Percentiles rank a stretch among this genome's conserved stretches.
phyloP scores from a whole-genome alignment of 1,140 invertebrate genomes.

The Aphis gossypii region DNA sequence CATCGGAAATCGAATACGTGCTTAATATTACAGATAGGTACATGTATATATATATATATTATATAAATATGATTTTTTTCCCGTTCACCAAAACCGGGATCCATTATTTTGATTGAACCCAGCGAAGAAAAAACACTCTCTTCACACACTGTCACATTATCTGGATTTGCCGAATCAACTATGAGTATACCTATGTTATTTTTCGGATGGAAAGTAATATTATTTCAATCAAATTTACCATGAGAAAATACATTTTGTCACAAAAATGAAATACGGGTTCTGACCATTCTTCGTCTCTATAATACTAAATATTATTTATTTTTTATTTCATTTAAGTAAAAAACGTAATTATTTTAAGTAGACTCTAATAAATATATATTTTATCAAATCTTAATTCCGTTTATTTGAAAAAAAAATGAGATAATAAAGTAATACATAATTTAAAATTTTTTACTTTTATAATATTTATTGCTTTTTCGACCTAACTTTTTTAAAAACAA shows the following conservation, averaged over 20 bases:
- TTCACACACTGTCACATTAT: constrained; percentile 49
- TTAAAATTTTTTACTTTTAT: neutral
- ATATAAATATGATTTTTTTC: neutral
- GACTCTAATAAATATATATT: neutral
- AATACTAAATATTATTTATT: neutral
- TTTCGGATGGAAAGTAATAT: constrained; percentile 38
- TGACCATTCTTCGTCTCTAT: neutral
- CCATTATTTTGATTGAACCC: constrained; percentile 57
- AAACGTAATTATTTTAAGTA: neutral
- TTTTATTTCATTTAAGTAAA: neutral
- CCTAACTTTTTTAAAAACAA: neutral
- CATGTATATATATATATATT: constrained; percentile 2
- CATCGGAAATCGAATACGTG: constrained; percentile 56
- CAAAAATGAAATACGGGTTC: neutral
- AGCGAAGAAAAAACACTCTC: constrained; percentile 15
- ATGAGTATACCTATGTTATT: constrained; percentile 30
- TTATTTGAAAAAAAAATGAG: neutral
- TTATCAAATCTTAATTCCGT: neutral
- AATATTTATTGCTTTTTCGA: neutral
- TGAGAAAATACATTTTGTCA: constrained; percentile 4
- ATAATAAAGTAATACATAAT: too few relatives aligned
- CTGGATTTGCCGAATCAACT: constrained; percentile 44
- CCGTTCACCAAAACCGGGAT: neutral
- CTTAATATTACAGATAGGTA: constrained; percentile 43
- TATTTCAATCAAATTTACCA: constrained; percentile 53